phyloP scores from a whole-genome alignment of 2,113 vertebrate genomes.

The Gobius niger region DNA sequence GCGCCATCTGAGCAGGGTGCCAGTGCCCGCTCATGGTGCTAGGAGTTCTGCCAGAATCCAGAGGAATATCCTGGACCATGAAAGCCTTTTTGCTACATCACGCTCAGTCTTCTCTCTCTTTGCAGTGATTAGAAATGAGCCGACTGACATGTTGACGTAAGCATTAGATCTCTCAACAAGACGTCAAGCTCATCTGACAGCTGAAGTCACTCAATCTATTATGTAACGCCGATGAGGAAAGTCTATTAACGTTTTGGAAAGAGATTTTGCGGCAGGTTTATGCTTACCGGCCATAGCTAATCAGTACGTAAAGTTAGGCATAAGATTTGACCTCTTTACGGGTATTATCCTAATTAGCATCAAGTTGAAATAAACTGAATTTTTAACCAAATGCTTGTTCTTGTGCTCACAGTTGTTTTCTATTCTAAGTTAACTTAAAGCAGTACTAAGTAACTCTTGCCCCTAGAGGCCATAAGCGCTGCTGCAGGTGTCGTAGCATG shows the following conservation, averaged over 20 bases:
- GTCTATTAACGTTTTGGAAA: not conserved
- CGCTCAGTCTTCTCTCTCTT: constrained; percentile 54
- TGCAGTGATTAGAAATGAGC: constrained; percentile 52
- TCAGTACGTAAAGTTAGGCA: too few species aligned
- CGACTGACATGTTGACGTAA: constrained; percentile 55
- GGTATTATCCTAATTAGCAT: too few species aligned
- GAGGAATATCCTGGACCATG: constrained; percentile 69
- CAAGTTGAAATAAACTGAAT: too few species aligned
- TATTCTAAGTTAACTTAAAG: too few species aligned
- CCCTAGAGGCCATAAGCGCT: too few species aligned
- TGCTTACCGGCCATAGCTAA: too few species aligned
- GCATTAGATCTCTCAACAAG: constrained; percentile 59
- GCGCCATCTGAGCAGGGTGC: constrained; percentile 78
- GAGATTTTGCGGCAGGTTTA: not conserved
- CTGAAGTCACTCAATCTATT: constrained; percentile 19
- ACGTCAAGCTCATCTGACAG: constrained; percentile 57
- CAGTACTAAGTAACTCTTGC: too few species aligned
- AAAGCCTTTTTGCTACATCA: constrained; percentile 58
- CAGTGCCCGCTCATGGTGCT: constrained; percentile 56
- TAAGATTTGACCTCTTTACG: too few species aligned
- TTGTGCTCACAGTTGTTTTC: too few species aligned
- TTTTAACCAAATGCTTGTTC: too few species aligned
- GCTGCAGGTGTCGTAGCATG: too few species aligned
- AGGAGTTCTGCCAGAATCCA: constrained; percentile 58
- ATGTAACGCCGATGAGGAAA: not conserved